Evolutionary conservation across 2,113 vertebrate species (phyloP).

Genomic region (Albula glossodonta): DNA sequence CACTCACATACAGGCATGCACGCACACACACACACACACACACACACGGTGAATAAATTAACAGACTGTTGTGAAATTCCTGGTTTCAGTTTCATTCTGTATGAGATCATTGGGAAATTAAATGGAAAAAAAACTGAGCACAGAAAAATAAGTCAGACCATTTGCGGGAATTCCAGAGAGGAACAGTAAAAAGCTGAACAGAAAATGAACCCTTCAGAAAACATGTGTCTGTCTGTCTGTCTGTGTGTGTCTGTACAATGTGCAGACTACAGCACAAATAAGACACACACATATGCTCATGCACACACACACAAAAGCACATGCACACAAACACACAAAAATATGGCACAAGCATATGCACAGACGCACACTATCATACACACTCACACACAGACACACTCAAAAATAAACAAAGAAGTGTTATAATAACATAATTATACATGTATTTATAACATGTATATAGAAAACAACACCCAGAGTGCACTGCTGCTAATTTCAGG

Average conservation of each 20-base stretch:
- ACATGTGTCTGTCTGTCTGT: neutral
- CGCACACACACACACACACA: too few species aligned
- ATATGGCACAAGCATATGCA: neutral
- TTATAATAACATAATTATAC: slow-evolving; percentile 49
- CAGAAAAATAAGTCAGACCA: too few species aligned
- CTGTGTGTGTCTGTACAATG: neutral
- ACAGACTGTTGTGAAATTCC: too few species aligned
- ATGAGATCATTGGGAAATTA: too few species aligned
- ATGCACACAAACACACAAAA: neutral
- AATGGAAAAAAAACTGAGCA: too few species aligned
- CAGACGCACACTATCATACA: neutral
- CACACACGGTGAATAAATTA: too few species aligned
- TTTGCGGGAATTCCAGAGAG: too few species aligned
- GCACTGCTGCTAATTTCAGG: slow-evolving; percentile 52
- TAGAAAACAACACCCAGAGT: slow-evolving; percentile 53
- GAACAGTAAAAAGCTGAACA: too few species aligned
- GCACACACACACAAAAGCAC: neutral
- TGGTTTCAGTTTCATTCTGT: too few species aligned
- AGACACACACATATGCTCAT: neutral
- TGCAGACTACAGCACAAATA: neutral
- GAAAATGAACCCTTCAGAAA: too few species aligned
- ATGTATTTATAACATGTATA: slow-evolving; percentile 35
- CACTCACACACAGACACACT: too few species aligned
- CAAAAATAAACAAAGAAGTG: slow-evolving; percentile 20
- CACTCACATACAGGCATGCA: too few species aligned